A percentile compares a stretch with the other conserved stretches of the same genome.
Conservation (phyloP, 2,113 vertebrate genomes). For the Rhabdornis inornatus region DNA sequence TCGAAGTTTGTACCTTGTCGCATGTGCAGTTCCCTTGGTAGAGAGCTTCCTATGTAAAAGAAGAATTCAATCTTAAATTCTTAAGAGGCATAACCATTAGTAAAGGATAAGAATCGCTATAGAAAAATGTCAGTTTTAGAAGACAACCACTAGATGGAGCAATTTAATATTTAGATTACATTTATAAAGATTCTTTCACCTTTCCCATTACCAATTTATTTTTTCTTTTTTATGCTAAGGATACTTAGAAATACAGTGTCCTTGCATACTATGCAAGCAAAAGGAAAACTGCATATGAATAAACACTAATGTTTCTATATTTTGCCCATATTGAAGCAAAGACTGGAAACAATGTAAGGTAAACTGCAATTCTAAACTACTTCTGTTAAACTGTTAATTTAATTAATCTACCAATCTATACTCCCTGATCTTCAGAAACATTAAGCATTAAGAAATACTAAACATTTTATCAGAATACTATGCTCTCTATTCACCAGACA, state of each 20-base stretch:
- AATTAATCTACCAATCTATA: neutral
- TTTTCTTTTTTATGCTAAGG: neutral
- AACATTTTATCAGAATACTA: neutral
- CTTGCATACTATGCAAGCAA: neutral
- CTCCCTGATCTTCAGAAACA: neutral
- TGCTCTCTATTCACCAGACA: neutral
- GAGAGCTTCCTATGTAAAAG: neutral
- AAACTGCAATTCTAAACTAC: neutral
- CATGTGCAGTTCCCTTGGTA: neutral
- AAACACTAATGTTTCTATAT: neutral
- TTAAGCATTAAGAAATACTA: neutral
- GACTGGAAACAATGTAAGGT: neutral
- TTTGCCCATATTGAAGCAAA: neutral
- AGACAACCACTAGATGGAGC: constrained; percentile 78
- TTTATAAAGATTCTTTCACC: neutral
- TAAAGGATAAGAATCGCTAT: neutral
- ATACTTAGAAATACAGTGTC: neutral
- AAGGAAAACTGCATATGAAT: neutral
- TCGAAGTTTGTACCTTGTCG: neutral
- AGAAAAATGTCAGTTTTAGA: constrained; percentile 16
- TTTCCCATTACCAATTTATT: neutral
- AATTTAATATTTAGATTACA: constrained; percentile 68
- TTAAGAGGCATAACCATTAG: neutral
- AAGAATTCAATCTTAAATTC: neutral
- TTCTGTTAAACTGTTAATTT: neutral